Evolutionary conservation across 1,140 invertebrate genomes (phyloP).

Genomic region (Adelges cooleyi): DNA sequence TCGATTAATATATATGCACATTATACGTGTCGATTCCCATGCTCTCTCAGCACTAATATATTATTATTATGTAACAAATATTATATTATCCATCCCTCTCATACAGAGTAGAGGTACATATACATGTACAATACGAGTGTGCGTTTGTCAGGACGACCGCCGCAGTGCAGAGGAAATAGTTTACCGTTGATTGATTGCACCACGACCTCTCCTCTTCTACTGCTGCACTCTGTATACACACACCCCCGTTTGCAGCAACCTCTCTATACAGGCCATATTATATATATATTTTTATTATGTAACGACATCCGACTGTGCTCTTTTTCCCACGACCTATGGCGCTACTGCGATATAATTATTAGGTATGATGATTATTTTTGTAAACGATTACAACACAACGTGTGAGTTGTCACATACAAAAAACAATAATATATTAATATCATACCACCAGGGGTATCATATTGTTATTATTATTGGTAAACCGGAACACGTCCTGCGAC

Average conservation of each 20-base stretch:
- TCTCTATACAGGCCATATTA: too few species aligned
- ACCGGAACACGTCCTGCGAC: conserved; percentile 16
- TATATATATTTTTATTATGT: too few species aligned
- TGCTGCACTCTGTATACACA: not conserved
- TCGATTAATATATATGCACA: not conserved
- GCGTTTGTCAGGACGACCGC: conserved; percentile 13
- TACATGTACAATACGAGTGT: not conserved
- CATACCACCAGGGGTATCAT: conserved; percentile 8
- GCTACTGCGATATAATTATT: not conserved
- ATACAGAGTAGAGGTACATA: too few species aligned
- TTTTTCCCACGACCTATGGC: conserved; percentile 10
- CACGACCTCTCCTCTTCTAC: not conserved
- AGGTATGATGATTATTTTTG: not conserved
- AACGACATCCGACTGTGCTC: too few species aligned
- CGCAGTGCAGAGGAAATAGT: conserved; percentile 23
- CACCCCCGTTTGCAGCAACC: too few species aligned
- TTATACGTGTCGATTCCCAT: conserved; percentile 13
- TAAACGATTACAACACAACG: not conserved
- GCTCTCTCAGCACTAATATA: not conserved
- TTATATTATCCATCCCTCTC: too few species aligned
- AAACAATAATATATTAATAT: conserved; percentile 8
- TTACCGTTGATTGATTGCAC: conserved; percentile 26
- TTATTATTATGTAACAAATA: too few species aligned
- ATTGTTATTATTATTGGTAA: not conserved
- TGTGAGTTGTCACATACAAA: not conserved